phyloP scores from a whole-genome alignment of 2,888 invertebrate genomes.

The Athalia circularis region DNA sequence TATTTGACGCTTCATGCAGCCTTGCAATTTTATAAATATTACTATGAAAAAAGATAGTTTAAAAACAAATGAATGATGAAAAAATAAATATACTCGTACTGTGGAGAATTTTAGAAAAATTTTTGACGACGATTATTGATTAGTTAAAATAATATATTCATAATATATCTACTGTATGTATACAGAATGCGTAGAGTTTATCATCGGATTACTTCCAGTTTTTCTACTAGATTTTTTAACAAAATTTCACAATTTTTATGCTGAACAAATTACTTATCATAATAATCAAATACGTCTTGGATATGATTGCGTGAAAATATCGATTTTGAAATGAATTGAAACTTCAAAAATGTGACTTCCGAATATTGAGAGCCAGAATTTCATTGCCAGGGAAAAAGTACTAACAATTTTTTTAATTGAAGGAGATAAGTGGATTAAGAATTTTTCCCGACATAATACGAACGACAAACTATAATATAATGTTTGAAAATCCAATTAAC shows the following conservation, averaged over 20 bases:
- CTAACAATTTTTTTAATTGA: too few relatives aligned
- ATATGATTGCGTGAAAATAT: too few relatives aligned
- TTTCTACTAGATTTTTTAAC: conserved; percentile 28
- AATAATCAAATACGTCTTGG: too few relatives aligned
- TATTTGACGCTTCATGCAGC: neutral
- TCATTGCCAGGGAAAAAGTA: too few relatives aligned
- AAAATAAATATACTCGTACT: neutral
- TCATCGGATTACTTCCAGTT: neutral
- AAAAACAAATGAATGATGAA: neutral
- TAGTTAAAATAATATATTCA: neutral
- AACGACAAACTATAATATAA: too few relatives aligned
- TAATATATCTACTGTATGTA: neutral
- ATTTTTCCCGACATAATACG: too few relatives aligned
- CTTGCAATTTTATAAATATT: conserved; percentile 9
- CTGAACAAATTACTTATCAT: neutral
- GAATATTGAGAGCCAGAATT: too few relatives aligned
- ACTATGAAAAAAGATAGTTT: neutral
- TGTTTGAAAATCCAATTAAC: too few relatives aligned
- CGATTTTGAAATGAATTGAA: too few relatives aligned
- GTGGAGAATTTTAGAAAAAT: neutral
- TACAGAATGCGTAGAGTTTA: neutral
- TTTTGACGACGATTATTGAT: conserved; percentile 12
- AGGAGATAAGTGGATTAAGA: too few relatives aligned
- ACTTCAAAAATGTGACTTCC: too few relatives aligned
- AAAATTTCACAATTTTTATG: neutral